Evolutionary conservation across 1,140 invertebrate species (phyloP).

Genomic region (Acromyrmex heyeri): DNA sequence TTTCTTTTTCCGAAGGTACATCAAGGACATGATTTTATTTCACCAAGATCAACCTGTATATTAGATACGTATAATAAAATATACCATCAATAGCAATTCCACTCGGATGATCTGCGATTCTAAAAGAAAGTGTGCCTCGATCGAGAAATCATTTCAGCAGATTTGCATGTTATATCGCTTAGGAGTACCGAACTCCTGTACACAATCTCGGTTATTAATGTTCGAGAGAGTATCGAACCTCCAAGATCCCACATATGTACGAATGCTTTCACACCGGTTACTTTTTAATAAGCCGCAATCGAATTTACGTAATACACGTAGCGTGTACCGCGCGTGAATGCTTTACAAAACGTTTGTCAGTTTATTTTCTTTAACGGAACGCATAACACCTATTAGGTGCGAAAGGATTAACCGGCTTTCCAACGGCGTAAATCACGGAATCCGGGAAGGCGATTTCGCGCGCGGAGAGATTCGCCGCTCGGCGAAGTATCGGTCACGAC

Average conservation of each 20-base stretch:
- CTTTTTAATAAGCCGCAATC: conserved; percentile 42
- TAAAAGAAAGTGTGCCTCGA: conserved; percentile 11
- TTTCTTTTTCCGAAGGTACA: too few relatives aligned
- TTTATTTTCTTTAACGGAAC: conserved; percentile 21
- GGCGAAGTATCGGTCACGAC: conserved; percentile 19
- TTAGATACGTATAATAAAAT: not conserved
- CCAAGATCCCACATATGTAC: conserved; percentile 5
- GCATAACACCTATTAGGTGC: conserved; percentile 32
- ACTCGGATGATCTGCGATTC: not conserved
- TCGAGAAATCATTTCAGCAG: conserved; percentile 15
- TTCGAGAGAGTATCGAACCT: conserved; percentile 12
- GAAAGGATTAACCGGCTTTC: conserved; percentile 55
- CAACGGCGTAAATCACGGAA: conserved; percentile 56
- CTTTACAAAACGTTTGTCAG: conserved; percentile 32
- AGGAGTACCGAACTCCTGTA: not conserved
- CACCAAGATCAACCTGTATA: too few relatives aligned
- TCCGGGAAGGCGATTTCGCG: conserved; percentile 45
- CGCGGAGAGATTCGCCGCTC: conserved; percentile 42
- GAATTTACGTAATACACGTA: conserved; percentile 36
- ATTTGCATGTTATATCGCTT: conserved; percentile 17
- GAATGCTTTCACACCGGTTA: conserved; percentile 21
- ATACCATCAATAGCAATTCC: not conserved
- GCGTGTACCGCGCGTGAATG: not conserved
- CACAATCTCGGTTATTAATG: conserved; percentile 53
- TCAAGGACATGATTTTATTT: too few relatives aligned